Evolutionary conservation across 2,888 invertebrate species (phyloP).

Genomic region (Synanthedon myopaeformis): DNA sequence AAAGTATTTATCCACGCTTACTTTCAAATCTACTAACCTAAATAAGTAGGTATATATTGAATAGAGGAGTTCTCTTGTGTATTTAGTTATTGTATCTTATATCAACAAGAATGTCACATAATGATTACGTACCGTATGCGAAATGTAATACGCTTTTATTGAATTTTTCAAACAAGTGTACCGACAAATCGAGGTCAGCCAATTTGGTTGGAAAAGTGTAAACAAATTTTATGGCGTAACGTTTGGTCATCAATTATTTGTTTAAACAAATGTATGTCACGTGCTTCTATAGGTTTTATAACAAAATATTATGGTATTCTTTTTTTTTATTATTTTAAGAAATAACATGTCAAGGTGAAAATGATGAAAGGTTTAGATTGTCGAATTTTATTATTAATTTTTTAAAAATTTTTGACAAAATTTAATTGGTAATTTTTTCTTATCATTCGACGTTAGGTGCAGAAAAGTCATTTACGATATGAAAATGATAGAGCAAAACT

Average conservation of each 20-base stretch:
- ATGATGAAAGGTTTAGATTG: too few species aligned
- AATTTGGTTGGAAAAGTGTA: neutral
- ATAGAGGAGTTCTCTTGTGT: neutral
- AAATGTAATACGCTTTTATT: neutral
- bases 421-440: too few species aligned
- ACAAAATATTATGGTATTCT: too few species aligned
- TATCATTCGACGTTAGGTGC: too few species aligned
- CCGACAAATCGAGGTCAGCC: neutral
- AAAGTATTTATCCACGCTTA: neutral
- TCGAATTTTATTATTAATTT: too few species aligned
- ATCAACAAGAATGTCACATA: slow-evolving; percentile 3
- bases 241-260: neutral
- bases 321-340: too few species aligned
- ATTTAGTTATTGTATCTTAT: neutral
- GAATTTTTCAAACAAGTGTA: neutral
- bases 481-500: too few species aligned
- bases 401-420: too few species aligned
- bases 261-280: neutral
- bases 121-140: neutral
- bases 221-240: neutral
- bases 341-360: too few species aligned
- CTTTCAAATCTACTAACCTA: neutral
- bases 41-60: neutral
- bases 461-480: too few species aligned
- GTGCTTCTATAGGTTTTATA: too few species aligned